phyloP scores from a whole-genome alignment of 2,113 vertebrate genomes.

The Elephantulus edwardii region DNA sequence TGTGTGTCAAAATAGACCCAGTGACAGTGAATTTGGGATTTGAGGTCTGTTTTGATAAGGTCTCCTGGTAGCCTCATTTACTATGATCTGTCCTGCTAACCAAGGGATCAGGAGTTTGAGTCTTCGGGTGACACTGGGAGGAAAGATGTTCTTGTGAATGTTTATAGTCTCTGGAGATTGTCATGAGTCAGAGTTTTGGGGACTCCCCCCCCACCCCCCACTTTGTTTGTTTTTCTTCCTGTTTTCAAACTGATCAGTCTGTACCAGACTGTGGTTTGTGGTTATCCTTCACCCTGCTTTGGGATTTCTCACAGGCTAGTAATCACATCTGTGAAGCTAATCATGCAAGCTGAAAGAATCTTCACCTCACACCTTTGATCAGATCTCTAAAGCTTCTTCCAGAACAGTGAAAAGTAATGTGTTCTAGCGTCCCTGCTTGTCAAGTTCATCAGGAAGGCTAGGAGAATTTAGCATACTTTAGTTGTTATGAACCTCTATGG shows the following conservation, averaged over 20 bases:
- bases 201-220: background rate
- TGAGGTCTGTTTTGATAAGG: too few species aligned
- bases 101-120: too few species aligned
- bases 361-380: background rate
- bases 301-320: background rate
- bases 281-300: background rate
- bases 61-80: too few species aligned
- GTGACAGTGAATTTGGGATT: too few species aligned
- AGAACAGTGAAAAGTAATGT: background rate
- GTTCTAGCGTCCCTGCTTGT: background rate
- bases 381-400: background rate
- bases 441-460: background rate
- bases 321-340: background rate
- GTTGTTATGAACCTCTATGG: background rate
- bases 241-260: background rate
- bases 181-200: accelerated
- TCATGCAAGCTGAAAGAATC: background rate
- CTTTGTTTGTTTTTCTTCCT: too few species aligned
- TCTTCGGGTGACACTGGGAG: too few species aligned
- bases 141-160: too few species aligned
- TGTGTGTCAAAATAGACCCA: too few species aligned
- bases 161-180: too few species aligned
- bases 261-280: background rate
- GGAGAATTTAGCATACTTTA: background rate
- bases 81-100: too few species aligned